Evolutionary conservation across 2,113 vertebrate genomes (phyloP).

Genomic region (Rhegmatorhina hoffmannsi): DNA sequence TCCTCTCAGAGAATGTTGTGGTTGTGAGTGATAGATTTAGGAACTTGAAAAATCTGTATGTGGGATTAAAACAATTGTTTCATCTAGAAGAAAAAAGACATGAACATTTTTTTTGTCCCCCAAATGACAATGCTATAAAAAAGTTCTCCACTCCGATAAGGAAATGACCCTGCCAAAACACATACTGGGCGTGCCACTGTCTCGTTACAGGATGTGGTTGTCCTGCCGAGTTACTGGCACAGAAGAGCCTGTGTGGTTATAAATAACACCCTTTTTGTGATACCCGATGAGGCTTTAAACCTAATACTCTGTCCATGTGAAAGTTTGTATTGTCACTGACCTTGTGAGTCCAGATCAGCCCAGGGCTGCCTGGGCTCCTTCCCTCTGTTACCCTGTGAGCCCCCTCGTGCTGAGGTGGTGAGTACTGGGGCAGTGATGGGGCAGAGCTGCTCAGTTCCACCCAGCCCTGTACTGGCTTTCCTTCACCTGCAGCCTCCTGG

Average conservation of each 20-base stretch:
- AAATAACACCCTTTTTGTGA: background rate
- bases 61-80: slow-evolving; percentile 21
- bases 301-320: background rate
- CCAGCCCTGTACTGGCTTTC: background rate
- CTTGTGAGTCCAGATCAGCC: background rate
- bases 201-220: slow-evolving; percentile 42
- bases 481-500: background rate
- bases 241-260: background rate
- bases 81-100: background rate
- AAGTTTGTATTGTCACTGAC: background rate
- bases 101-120: background rate
- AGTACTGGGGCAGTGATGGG: background rate
- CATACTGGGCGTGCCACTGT: background rate
- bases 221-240: background rate
- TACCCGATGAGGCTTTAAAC: background rate
- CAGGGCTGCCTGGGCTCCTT: background rate
- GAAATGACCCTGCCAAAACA: slow-evolving; percentile 22
- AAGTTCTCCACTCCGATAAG: background rate
- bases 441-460: background rate
- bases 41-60: slow-evolving; percentile 48
- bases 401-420: background rate
- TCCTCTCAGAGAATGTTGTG: slow-evolving; percentile 29
- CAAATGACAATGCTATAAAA: background rate
- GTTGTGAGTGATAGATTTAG: slow-evolving; percentile 13
- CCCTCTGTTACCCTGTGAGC: background rate